phyloP scores from a whole-genome alignment of 1,140 invertebrate species.

The Ips typographus region DNA sequence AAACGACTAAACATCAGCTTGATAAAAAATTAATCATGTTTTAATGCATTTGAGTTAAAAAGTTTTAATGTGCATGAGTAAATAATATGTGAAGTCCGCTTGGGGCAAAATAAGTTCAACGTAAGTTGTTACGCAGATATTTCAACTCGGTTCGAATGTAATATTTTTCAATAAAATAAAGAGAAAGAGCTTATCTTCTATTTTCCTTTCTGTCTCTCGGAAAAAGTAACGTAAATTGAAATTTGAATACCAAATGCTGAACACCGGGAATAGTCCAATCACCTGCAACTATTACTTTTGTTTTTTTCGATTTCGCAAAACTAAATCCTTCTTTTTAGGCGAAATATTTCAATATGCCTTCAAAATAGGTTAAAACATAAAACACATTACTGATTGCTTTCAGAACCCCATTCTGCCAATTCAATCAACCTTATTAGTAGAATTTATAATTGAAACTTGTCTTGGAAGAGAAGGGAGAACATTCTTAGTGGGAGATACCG shows the following conservation, averaged over 20 bases:
- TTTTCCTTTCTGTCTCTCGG: constrained; percentile 17
- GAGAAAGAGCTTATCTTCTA: constrained; percentile 21
- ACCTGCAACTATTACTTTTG: constrained; percentile 27
- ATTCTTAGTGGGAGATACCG: background rate
- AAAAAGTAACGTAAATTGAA: constrained; percentile 33
- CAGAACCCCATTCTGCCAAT: no score
- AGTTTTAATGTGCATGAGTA: background rate
- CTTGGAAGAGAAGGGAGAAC: no score
- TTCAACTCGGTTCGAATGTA: constrained; percentile 14
- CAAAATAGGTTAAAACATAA: no score
- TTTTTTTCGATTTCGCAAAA: constrained; percentile 18
- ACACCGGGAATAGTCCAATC: constrained; percentile 29
- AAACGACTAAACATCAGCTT: background rate
- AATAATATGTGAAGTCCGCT: background rate
- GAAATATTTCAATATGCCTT: background rate
- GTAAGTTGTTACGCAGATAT: constrained; percentile 3
- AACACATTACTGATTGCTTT: no score
- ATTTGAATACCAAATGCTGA: constrained; percentile 36
- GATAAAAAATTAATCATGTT: background rate
- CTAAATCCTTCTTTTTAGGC: background rate
- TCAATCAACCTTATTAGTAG: no score
- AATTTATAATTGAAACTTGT: no score
- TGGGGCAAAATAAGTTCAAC: background rate
- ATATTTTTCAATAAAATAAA: constrained; percentile 25
- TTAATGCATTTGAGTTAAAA: background rate